Evolutionary conservation across 2,113 vertebrate genomes (phyloP).

Genomic region (Eurypyga helias): DNA sequence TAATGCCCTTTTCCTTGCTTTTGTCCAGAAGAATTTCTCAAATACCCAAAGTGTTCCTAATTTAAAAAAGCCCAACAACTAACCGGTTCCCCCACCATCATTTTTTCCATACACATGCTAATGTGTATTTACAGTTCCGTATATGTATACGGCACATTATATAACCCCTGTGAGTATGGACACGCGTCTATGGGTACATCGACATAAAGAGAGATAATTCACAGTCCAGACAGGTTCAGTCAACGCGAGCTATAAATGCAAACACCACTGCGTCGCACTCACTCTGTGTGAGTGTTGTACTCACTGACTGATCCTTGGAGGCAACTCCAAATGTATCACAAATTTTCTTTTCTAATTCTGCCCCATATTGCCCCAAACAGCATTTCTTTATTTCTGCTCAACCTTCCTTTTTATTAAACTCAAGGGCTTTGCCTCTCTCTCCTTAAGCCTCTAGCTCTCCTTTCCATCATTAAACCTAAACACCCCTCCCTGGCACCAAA

Average conservation of each 20-base stretch:
- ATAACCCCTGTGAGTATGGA: accelerated
- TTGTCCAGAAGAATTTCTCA: conserved; percentile 81
- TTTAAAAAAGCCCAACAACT: neutral
- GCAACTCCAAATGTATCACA: neutral
- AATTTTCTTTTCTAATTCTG: neutral
- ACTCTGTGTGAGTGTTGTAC: neutral
- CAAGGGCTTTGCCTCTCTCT: neutral
- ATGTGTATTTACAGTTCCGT: accelerated
- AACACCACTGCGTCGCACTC: neutral
- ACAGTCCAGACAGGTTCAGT: neutral
- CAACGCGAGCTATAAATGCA: neutral
- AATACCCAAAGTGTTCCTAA: conserved; percentile 57
- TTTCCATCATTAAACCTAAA: neutral
- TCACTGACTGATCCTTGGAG: neutral
- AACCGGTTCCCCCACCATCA: neutral
- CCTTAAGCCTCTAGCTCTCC: neutral
- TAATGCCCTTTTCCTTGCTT: conserved; percentile 82
- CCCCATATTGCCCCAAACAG: neutral
- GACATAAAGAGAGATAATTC: neutral
- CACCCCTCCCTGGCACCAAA: neutral
- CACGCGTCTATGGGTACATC: neutral
- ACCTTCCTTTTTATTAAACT: neutral
- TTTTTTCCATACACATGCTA: neutral
- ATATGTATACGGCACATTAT: too few relatives aligned
- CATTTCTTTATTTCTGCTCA: neutral